Evolutionary conservation across 2,888 invertebrate species (phyloP), one percentile per base, ranked within the genome.

Genomic region (Crematogaster levior): DNA sequence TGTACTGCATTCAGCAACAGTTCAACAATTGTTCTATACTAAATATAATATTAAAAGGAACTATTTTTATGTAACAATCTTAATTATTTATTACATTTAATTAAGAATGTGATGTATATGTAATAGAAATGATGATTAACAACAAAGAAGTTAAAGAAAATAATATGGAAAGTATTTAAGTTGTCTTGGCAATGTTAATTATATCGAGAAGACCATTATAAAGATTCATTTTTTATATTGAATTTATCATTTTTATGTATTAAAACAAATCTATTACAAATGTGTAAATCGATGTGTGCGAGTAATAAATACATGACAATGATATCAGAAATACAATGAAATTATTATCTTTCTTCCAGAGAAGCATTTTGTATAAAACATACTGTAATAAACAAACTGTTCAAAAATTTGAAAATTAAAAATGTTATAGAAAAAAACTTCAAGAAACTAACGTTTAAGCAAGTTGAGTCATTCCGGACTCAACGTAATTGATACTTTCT

Each of bases 221-320:
- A 61, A 12, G 15, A 18, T 15, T 40, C 43, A 27, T n/a, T 56
- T 21, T 3, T 46, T 12, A 7, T 68, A 1, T 12, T 53, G 15
- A 46, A 48, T 21, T 48, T 37, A 4, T 61, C 40, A 53, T 56
- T 60, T 74, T 43, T 73, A 43, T 46, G 30, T 73, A 30, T 34
- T 40, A 18, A 34, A 27, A 56, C 9, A 34, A 58, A n/a, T 53
- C 12, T 43, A 3, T n/a, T 51, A 37, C 63, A 66, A 40, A n/a
- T 9, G 37, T 48, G 30, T 43, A 65, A 61, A 60, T 51, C 2
- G 40, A 81, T 60, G 48, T 48, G n/a, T 9, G 48, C n/a, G 24
- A 73, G 15, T 86, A 89, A 92, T 90, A 92, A 92, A 92, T 93
- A 90, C 88, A 91, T 88, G 90, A 89, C 89, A 90, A 88, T 90